Percentiles rank a stretch among this genome's conserved stretches.
phyloP scores from a whole-genome alignment of 1,140 invertebrate genomes.

The Sarcophaga peregrina region DNA sequence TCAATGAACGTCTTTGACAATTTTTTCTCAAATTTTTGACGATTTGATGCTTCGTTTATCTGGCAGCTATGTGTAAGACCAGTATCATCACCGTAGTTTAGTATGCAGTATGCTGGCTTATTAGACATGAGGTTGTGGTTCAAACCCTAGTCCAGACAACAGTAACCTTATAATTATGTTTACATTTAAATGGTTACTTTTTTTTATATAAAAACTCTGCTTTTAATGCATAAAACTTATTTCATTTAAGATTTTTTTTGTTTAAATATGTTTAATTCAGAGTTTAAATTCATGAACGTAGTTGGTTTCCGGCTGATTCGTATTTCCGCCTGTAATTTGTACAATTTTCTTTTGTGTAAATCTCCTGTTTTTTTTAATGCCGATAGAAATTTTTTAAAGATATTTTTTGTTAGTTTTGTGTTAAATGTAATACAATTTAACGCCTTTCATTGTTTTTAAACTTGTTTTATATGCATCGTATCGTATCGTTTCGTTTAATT shows the following conservation, averaged over 20 bases:
- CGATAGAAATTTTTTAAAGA: background rate
- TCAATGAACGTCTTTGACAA: too few relatives aligned
- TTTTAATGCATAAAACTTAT: background rate
- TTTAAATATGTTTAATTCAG: background rate
- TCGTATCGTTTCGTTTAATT: background rate
- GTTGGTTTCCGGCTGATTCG: conserved; percentile 6
- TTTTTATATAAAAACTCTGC: background rate
- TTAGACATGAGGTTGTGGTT: too few relatives aligned
- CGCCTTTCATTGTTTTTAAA: background rate
- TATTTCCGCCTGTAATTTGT: conserved; percentile 21
- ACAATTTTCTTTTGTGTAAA: background rate
- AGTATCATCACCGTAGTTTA: too few relatives aligned
- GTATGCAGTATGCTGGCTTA: too few relatives aligned
- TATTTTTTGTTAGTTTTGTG: background rate
- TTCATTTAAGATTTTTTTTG: background rate
- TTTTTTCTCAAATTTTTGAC: too few relatives aligned
- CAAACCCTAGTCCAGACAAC: too few relatives aligned
- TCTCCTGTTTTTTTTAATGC: background rate
- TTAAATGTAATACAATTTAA: background rate
- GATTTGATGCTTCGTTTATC: too few relatives aligned
- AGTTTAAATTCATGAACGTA: conserved; percentile 17
- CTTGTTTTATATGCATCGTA: background rate
- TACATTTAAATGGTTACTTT: too few relatives aligned
- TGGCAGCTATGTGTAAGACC: too few relatives aligned
- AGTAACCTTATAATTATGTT: too few relatives aligned